A percentile compares a stretch with the other conserved stretches of the same genome.
phyloP scores from a whole-genome alignment of 2,797 vertebrate genomes.

The Eremophila alpestris region DNA sequence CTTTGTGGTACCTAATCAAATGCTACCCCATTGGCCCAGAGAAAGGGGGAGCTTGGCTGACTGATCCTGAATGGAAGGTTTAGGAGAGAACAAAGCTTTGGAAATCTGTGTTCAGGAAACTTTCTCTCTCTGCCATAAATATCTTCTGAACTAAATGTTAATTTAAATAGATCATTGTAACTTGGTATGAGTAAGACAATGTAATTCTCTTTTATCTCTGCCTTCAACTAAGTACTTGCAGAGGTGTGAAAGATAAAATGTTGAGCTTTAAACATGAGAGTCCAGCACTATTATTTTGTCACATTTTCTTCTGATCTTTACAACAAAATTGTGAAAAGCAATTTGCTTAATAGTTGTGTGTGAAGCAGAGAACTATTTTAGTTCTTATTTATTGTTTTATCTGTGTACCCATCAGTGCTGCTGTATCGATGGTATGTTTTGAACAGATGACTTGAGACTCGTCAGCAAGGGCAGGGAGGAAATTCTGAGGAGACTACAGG shows the following conservation, averaged over 20 bases:
- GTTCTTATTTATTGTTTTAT: not conserved
- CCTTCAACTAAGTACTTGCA: not conserved
- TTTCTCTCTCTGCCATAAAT: not conserved
- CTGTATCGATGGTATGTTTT: not conserved
- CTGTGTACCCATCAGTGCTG: not conserved
- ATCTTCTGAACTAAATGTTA: not conserved
- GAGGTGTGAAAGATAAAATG: not conserved
- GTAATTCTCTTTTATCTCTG: not conserved
- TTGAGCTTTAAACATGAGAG: not conserved
- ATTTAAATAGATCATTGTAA: not conserved
- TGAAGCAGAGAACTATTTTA: not conserved
- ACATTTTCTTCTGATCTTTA: not conserved
- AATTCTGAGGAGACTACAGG: not conserved
- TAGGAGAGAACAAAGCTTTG: not conserved
- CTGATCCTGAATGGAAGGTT: not conserved
- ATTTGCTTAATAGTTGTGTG: not conserved
- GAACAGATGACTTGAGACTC: not conserved
- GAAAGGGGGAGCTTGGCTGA: not conserved
- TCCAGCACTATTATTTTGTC: not conserved
- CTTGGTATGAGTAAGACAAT: not conserved
- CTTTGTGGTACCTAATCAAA: rapidly evolving
- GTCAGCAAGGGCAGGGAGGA: not conserved
- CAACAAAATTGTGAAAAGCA: not conserved
- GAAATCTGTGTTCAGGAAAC: not conserved
- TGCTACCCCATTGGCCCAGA: not conserved